phyloP scores from a whole-genome alignment of 2,797 vertebrate species.

The Bradypus variegatus region DNA sequence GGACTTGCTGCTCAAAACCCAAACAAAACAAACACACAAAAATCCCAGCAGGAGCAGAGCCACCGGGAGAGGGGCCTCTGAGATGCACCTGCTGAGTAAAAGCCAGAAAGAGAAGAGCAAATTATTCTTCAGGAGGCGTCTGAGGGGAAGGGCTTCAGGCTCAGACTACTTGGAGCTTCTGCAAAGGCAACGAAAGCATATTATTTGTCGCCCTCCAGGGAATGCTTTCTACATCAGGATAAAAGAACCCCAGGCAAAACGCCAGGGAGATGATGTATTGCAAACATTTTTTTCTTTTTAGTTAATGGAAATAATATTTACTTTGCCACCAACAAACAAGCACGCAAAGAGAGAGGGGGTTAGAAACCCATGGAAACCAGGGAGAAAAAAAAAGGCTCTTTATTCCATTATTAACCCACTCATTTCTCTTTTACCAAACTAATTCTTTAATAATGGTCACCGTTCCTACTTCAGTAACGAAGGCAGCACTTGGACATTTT shows the following conservation, averaged over 20 bases:
- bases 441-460: neutral
- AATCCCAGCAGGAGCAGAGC: neutral
- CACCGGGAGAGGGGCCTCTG: accelerated
- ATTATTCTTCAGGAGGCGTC: no score
- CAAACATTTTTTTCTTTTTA: neutral
- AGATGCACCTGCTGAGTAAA: neutral
- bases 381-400: neutral
- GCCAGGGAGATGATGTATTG: neutral
- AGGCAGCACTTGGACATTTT: neutral
- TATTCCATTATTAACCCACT: neutral
- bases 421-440: neutral
- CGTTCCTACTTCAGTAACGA: neutral
- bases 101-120: neutral
- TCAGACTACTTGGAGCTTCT: neutral
- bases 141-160: neutral
- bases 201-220: neutral
- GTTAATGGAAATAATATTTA: slow-evolving; percentile 45
- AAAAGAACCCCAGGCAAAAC: neutral
- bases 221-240: neutral
- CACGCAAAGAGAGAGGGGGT: neutral
- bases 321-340: slow-evolving; percentile 7
- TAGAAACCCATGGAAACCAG: neutral
- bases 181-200: neutral
- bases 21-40: neutral
- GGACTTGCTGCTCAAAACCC: neutral